A percentile compares a stretch with the other conserved stretches of the same genome.
Conservation (phyloP, 1,140 invertebrate species). For the Ptiloglossa arizonensis region DNA sequence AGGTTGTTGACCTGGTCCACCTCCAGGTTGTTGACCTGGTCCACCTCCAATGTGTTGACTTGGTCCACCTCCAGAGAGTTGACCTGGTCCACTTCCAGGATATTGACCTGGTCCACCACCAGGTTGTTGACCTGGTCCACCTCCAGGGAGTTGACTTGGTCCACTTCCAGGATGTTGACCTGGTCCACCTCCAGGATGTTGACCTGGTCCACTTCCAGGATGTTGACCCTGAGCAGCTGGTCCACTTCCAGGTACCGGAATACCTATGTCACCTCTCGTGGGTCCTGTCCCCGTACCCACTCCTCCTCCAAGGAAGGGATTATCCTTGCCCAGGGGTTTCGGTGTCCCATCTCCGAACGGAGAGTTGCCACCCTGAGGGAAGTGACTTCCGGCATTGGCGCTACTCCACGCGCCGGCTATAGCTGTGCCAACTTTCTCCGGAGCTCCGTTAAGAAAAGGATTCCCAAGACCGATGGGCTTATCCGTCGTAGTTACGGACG, state of each 20-base stretch:
- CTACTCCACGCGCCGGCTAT: not conserved
- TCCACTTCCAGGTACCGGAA: too few species aligned
- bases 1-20: too few species aligned
- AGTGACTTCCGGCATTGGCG: not conserved
- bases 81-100: not conserved
- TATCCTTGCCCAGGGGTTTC: slow-evolving; percentile 23
- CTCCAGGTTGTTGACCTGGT: too few species aligned
- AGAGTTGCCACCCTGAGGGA: not conserved
- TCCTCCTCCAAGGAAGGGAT: slow-evolving; percentile 32
- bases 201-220: not conserved
- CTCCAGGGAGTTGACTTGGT: too few species aligned
- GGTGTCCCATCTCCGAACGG: not conserved
- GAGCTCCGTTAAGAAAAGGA: slow-evolving; percentile 29
- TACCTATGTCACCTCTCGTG: not conserved
- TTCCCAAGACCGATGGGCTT: slow-evolving; percentile 53
- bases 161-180: too few species aligned
- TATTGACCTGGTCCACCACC: too few species aligned
- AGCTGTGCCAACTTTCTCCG: not conserved
- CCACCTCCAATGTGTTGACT: too few species aligned
- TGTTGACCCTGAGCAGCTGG: not conserved
- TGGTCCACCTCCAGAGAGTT: too few species aligned
- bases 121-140: too few species aligned
- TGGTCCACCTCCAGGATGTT: too few species aligned
- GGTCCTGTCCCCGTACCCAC: too few species aligned
- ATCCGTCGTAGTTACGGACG: not conserved